Evolutionary conservation across 2,113 vertebrate species (phyloP).

Genomic region (Pteruthius melanotis): DNA sequence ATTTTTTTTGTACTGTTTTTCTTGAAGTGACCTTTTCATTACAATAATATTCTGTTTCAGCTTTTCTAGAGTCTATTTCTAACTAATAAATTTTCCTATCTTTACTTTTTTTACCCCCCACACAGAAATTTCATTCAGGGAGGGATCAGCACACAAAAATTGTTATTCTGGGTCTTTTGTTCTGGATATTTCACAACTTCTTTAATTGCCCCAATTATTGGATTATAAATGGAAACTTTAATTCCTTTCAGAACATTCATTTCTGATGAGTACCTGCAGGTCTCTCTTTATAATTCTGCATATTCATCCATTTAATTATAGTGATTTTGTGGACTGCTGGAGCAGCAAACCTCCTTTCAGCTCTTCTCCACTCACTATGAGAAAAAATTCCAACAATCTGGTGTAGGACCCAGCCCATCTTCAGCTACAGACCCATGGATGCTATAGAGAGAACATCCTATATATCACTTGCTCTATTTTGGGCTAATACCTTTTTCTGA

Average conservation of each 20-base stretch:
- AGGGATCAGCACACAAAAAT: not conserved
- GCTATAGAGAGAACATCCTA: not conserved
- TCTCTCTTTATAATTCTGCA: not conserved
- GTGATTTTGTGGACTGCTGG: not conserved
- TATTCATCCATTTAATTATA: conserved; percentile 17
- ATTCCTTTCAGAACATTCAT: not conserved
- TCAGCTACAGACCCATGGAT: not conserved
- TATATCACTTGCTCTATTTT: not conserved
- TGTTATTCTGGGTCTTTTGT: not conserved
- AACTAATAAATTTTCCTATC: not conserved
- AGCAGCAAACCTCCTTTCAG: not conserved
- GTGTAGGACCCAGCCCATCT: not conserved
- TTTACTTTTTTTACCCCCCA: not conserved
- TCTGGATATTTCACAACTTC: not conserved
- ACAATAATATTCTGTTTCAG: not conserved
- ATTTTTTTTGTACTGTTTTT: not conserved
- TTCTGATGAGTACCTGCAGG: not conserved
- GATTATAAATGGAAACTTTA: not conserved
- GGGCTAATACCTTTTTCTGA: not conserved
- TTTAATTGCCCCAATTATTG: conserved; percentile 7
- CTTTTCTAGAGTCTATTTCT: not conserved
- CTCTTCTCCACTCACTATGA: not conserved
- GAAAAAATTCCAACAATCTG: not conserved
- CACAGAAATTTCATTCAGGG: not conserved
- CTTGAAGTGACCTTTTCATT: not conserved